phyloP scores from a whole-genome alignment of 37 sponge, comb jelly and placozoan genomes.

The Halisarca cf. caerulea region DNA sequence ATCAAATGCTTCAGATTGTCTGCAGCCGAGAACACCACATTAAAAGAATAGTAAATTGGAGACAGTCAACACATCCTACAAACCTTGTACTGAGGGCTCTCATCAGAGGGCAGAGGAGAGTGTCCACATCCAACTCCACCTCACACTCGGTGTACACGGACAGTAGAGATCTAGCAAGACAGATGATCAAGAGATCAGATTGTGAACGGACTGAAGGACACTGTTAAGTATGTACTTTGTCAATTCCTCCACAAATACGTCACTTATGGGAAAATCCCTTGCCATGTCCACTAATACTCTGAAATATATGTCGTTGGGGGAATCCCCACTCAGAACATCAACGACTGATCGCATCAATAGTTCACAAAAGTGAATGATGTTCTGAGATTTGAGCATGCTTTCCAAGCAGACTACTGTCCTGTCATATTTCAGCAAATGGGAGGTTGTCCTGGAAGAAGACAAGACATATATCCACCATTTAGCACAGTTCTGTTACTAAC shows the following conservation, averaged over 20 bases:
- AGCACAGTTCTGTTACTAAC: too few species aligned
- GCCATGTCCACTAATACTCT: background rate
- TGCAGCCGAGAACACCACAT: too few species aligned
- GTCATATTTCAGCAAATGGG: constrained; percentile 11
- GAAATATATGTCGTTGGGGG: background rate
- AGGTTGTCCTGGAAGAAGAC: constrained; percentile 28
- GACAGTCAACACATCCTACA: too few species aligned
- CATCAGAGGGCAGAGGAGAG: background rate
- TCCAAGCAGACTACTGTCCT: background rate
- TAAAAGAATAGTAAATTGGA: too few species aligned
- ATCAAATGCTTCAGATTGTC: background rate
- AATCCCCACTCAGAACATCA: too few species aligned
- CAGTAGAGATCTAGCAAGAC: background rate
- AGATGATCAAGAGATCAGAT: background rate
- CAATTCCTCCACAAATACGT: constrained; percentile 3
- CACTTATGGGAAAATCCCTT: constrained; percentile 24
- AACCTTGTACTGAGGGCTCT: background rate
- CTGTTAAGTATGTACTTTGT: constrained; percentile 22
- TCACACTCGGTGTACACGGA: background rate
- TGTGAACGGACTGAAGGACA: background rate
- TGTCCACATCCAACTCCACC: too few species aligned
- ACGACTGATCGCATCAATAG: background rate
- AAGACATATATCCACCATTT: background rate
- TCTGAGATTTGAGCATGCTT: background rate
- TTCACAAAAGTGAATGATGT: background rate